Evolutionary conservation across 2,797 vertebrate species (phyloP).

Genomic region (Alauda arvensis): DNA sequence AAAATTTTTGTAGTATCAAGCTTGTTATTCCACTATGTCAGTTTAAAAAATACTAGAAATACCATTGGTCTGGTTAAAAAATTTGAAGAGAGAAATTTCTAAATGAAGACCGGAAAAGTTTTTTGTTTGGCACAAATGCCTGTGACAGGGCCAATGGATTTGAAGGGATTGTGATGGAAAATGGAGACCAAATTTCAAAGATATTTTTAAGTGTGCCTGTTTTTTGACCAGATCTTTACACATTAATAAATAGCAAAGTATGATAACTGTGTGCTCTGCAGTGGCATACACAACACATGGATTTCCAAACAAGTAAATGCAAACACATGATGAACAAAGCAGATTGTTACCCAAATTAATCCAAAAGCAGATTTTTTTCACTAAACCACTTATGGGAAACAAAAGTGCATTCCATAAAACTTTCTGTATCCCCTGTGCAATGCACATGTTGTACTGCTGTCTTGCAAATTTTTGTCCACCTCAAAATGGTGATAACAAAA

Average conservation of each 20-base stretch:
- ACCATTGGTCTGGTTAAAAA: not conserved
- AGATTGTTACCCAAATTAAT: constrained; percentile 47
- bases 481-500: not conserved
- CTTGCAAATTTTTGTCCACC: not conserved
- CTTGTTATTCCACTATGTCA: not conserved
- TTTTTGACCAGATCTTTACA: not conserved
- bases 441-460: not conserved
- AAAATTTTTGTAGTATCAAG: not conserved
- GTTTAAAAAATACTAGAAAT: constrained; percentile 1
- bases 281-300: constrained; percentile 32
- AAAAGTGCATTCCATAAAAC: not conserved
- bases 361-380: constrained; percentile 21
- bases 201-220: not conserved
- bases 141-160: not conserved
- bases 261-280: not conserved
- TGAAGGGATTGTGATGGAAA: not conserved
- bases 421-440: not conserved
- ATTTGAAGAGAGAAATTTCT: not conserved
- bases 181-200: not conserved
- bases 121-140: not conserved
- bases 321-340: constrained; percentile 46
- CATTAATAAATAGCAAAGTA: constrained; percentile 21
- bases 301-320: constrained; percentile 31
- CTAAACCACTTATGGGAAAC: constrained; percentile 1
- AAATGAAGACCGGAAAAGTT: not conserved